A percentile compares a stretch with the other conserved stretches of the same genome.
phyloP scores from a whole-genome alignment of 92 coral and sea anemone genomes.

The Zoanthus sansibaricus region DNA sequence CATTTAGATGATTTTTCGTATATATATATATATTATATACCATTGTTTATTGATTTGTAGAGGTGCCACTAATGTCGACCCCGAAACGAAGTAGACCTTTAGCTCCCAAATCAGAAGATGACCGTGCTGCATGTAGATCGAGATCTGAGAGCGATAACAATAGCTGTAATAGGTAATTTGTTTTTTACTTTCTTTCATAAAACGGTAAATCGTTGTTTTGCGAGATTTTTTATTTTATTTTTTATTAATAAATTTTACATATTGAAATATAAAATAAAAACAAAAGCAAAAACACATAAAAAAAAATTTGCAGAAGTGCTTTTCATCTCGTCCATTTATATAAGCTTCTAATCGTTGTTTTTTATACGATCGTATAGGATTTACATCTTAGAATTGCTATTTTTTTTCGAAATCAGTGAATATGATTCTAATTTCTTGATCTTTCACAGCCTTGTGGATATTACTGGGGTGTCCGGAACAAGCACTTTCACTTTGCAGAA shows the following conservation, averaged over 20 bases:
- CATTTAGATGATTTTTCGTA: neutral
- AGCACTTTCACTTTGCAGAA: neutral
- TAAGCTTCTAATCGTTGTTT: neutral
- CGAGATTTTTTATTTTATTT: neutral
- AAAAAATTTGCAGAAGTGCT: neutral
- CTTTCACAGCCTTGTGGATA: neutral
- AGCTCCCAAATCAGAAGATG: too few relatives aligned
- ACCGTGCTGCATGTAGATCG: too few relatives aligned
- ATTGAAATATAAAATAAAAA: too few relatives aligned
- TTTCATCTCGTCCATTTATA: neutral
- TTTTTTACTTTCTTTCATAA: too few relatives aligned
- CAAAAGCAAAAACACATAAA: too few relatives aligned
- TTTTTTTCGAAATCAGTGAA: neutral
- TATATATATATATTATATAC: too few relatives aligned
- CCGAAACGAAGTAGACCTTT: too few relatives aligned
- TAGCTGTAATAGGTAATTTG: neutral
- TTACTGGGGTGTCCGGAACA: neutral
- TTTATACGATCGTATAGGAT: neutral
- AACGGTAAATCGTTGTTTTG: neutral
- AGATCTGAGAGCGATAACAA: too few relatives aligned
- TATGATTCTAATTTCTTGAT: neutral
- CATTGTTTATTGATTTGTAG: too few relatives aligned
- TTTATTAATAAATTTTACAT: too few relatives aligned
- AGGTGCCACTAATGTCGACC: too few relatives aligned
- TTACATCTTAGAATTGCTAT: neutral